phyloP scores from a whole-genome alignment of 2,888 invertebrate species.

The Clunio marinus region DNA sequence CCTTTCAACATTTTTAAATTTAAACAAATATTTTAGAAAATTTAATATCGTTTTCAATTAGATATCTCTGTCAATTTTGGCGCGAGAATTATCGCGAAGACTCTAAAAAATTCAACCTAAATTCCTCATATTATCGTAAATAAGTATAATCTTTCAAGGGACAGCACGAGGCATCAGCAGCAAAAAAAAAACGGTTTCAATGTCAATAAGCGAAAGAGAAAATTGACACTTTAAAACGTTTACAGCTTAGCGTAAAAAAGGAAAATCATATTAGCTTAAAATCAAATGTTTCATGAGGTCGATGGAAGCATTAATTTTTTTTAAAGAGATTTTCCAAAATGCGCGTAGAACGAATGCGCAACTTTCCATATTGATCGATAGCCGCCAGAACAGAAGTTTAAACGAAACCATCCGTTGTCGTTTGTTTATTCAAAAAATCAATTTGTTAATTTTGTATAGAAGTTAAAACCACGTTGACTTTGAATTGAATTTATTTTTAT shows the following conservation, averaged over 20 bases:
- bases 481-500: not conserved
- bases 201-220: not conserved
- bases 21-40: no score
- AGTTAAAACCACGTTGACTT: slow-evolving; percentile 4
- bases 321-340: not conserved
- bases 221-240: not conserved
- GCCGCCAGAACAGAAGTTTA: not conserved
- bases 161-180: no score
- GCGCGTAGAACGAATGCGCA: not conserved
- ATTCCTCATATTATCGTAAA: not conserved
- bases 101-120: not conserved
- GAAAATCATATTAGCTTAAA: no score
- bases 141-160: no score
- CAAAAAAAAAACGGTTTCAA: not conserved
- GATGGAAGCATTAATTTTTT: slow-evolving; percentile 19
- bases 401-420: not conserved
- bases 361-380: slow-evolving; percentile 10
- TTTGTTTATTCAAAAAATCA: no score
- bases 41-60: no score
- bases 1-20: no score
- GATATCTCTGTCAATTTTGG: no score
- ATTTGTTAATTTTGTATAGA: no score
- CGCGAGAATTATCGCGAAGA: not conserved
- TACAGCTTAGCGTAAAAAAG: not conserved
- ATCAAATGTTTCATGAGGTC: no score